Evolutionary conservation across 2,113 vertebrate genomes (phyloP).

Genomic region (Macrotus californicus): DNA sequence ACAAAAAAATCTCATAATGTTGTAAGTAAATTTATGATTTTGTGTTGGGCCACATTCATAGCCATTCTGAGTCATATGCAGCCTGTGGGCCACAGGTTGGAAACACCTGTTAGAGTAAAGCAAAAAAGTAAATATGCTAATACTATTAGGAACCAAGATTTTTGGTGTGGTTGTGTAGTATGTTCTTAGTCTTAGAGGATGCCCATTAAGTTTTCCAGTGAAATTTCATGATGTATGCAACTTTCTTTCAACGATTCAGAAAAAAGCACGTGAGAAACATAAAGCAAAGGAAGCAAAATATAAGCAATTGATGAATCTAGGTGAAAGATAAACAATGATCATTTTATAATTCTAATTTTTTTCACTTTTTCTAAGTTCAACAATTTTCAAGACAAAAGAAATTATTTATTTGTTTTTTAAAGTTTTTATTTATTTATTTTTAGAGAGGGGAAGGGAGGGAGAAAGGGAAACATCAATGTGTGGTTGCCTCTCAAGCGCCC

Average conservation of each 20-base stretch:
- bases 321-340: neutral
- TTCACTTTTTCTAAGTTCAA: neutral
- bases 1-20: too few species aligned
- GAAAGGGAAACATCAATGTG: too few species aligned
- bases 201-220: neutral
- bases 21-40: too few species aligned
- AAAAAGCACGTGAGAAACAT: neutral
- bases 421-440: too few species aligned
- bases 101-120: neutral
- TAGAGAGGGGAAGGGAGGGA: too few species aligned
- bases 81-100: too few species aligned
- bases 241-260: neutral
- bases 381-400: neutral
- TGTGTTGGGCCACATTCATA: too few species aligned
- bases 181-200: neutral
- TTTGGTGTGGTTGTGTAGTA: neutral
- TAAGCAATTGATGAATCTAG: neutral
- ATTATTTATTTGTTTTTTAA: too few species aligned
- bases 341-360: neutral
- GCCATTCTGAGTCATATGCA: too few species aligned
- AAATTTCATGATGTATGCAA: neutral
- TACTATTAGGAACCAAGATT: neutral
- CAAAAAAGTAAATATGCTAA: neutral
- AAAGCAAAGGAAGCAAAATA: neutral
- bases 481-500: too few species aligned